Percentiles rank a stretch among this genome's conserved stretches.
phyloP scores from a whole-genome alignment of 2,888 invertebrate genomes.

The Tenthredo livida region DNA sequence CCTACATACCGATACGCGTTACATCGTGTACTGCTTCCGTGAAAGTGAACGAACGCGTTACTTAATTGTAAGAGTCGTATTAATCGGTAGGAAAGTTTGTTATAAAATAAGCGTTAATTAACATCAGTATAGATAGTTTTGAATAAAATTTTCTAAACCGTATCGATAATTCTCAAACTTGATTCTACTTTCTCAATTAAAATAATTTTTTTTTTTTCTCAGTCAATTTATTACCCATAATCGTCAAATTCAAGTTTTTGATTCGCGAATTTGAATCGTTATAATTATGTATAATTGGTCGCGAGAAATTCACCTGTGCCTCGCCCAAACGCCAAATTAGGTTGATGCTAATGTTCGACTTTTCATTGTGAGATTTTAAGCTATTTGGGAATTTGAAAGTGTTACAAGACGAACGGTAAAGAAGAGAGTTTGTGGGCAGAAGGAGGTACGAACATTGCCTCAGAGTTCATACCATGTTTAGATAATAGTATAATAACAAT shows the following conservation, averaged over 20 bases:
- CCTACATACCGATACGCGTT: constrained; percentile 40
- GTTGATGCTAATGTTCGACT: background rate
- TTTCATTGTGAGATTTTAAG: background rate
- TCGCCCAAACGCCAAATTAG: background rate
- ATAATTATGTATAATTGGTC: background rate
- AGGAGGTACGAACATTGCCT: constrained; percentile 22
- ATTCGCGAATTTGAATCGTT: background rate
- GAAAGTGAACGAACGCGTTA: constrained; percentile 44
- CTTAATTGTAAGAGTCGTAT: constrained; percentile 36
- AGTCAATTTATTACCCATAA: background rate
- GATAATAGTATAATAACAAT: constrained; percentile 32
- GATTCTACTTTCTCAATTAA: background rate
- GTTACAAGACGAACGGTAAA: constrained; percentile 35
- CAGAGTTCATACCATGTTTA: background rate
- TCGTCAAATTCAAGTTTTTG: background rate
- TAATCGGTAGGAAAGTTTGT: constrained; percentile 45
- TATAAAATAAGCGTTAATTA: constrained; percentile 24
- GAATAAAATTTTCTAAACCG: background rate
- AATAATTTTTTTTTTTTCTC: background rate
- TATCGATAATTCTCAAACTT: background rate
- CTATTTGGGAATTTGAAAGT: constrained; percentile 4
- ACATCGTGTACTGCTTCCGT: constrained; percentile 43
- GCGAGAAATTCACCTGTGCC: background rate
- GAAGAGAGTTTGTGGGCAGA: constrained; percentile 6
- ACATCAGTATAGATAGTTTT: background rate